A percentile compares a stretch with the other conserved stretches of the same genome.
These are phyloP conservation scores for Dexiosoma caninum DNA, from an alignment of 2,888 invertebrate species.

Conservation along the genomic window DNA sequence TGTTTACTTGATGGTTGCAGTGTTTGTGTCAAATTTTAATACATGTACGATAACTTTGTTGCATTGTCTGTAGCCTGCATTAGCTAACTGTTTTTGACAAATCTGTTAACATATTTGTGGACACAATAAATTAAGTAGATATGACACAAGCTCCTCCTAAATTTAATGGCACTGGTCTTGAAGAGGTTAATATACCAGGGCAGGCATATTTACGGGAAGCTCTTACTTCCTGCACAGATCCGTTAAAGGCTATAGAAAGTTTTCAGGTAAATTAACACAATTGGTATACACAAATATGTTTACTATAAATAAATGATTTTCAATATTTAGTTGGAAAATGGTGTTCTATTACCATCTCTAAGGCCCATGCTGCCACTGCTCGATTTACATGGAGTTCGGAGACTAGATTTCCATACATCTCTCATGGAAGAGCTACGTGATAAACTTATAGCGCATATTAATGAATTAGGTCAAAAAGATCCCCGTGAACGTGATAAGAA, in stretches of 20 bases:
- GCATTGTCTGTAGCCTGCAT: too few species aligned
- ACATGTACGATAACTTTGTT: too few species aligned
- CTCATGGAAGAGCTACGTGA: conserved; percentile 89
- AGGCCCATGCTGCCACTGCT: conserved; percentile 96
- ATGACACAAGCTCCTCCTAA: conserved; percentile 76
- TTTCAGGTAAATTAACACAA: conserved; percentile 85
- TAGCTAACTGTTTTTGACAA: too few species aligned
- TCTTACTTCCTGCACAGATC: conserved; percentile 96
- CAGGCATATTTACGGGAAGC: conserved; percentile 92
- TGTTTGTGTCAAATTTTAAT: too few species aligned
- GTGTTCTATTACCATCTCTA: conserved; percentile 92
- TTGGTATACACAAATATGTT: background rate
- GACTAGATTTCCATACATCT: conserved; percentile 96
- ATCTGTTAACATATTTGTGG: background rate
- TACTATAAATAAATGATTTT: background rate
- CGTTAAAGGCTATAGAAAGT: conserved; percentile 98
- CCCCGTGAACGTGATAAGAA: conserved; percentile 83
- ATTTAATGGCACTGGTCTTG: conserved; percentile 82
- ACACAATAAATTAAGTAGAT: background rate
- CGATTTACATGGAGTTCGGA: conserved; percentile 94
- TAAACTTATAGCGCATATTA: conserved; percentile 87
- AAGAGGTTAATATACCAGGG: conserved; percentile 92
- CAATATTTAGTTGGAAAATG: conserved; percentile 86
- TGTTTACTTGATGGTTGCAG: too few species aligned
- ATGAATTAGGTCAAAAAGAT: conserved; percentile 84